Base-by-base conservation (phyloP, 2,797 vertebrate species). In the Lithobates sylvaticus region DNA sequence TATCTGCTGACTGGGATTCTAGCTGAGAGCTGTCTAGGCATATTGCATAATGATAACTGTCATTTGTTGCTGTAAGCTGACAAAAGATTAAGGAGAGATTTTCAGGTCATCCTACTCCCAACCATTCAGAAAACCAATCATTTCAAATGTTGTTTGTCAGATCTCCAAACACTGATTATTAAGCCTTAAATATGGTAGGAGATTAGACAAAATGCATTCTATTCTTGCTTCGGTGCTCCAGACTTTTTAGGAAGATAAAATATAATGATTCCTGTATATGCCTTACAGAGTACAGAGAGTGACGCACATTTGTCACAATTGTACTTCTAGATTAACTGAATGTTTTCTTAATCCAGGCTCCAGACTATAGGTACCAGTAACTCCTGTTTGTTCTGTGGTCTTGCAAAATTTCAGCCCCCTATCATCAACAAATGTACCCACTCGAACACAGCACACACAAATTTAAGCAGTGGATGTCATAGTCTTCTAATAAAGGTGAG, bases 31-130 rank as follows among this genome's bases (percentile, higher is more conserved):
- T 89, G 86, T 58, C 78, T 50, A 88, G 81, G 83, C 78, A 88
- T 88, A 86, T 92, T 92, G 89, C 78, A 29, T 91, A 92, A 91
- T 70, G 39, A 75, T 68, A 82, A 76, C 88, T 88, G 76, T 80
- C 83, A 91, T 89, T 88, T 91, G 88, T 78, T 91, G 88, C 90
- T 90, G 77, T 88, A 88, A 92, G 76, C 82, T 73, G 84, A 81
- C 75, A 67, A 89, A 88, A 90, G 91, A 92, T 92, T 93, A 92
- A 91, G 76, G 27, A 87, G 89, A 84, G 89, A 90, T 91, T 91
- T 92, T 85, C 81, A 78, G 88, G 86, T 92, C 91, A 90, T 85
- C 2, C 74, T 68, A 85, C 81, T 90, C 32, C 0, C 74, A 89
- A 83, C 84, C 84, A 80, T 88, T 91, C 87, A 87, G 84, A 88